Evolutionary conservation across 2,113 vertebrate species (phyloP).

Genomic region (Grammatotria lemairii): DNA sequence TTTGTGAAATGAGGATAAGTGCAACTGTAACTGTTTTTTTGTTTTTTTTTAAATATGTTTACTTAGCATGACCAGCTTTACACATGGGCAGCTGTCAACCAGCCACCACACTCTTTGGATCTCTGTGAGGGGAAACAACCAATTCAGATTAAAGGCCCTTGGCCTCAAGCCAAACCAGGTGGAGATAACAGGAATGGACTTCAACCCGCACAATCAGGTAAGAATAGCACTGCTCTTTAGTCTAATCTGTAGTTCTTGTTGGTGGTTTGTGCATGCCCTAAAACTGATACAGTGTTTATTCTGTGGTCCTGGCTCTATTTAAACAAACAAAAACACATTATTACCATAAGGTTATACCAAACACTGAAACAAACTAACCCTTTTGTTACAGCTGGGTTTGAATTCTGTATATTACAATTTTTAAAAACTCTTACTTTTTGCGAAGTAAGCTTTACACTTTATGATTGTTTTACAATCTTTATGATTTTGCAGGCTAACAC

Average conservation of each 20-base stretch:
- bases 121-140: conserved; percentile 78
- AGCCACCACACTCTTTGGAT: conserved; percentile 83
- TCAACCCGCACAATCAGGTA: conserved; percentile 74
- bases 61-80: conserved; percentile 89
- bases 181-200: conserved; percentile 57
- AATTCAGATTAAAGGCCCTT: conserved; percentile 68
- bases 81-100: conserved; percentile 91
- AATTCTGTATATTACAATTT: neutral
- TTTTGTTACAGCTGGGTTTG: neutral
- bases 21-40: neutral
- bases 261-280: neutral
- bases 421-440: neutral
- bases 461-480: neutral
- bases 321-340: neutral
- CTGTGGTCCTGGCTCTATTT: neutral
- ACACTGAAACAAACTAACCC: neutral
- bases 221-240: neutral
- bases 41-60: neutral
- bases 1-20: neutral
- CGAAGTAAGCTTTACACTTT: neutral
- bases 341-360: neutral
- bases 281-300: neutral
- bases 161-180: conserved; percentile 61
- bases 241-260: neutral
- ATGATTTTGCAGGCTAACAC: neutral